phyloP scores from a whole-genome alignment of 2,113 vertebrate genomes.

The Cavia porcellus region DNA sequence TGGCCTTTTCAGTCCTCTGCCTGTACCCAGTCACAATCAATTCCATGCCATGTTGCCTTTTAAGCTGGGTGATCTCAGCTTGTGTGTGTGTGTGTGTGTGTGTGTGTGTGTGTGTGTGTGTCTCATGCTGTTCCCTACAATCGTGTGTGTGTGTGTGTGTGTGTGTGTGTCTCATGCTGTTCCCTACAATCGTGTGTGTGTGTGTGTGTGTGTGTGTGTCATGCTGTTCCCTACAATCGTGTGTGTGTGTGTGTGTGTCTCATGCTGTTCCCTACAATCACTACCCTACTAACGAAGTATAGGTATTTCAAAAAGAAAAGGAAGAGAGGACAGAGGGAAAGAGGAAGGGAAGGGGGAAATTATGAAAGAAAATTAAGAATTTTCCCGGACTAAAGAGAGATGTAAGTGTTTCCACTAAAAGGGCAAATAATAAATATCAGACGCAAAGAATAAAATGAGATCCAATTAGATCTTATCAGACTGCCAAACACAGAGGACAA shows the following conservation, averaged over 20 bases:
- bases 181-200: too few species aligned
- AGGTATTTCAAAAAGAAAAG: background rate
- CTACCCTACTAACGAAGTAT: background rate
- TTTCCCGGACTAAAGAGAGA: background rate
- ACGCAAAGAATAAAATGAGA: background rate
- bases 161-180: too few species aligned
- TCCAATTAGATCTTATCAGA: background rate
- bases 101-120: too few species aligned
- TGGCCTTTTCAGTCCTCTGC: background rate
- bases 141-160: too few species aligned
- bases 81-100: too few species aligned
- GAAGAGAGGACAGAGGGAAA: background rate
- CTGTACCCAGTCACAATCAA: background rate
- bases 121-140: too few species aligned
- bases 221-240: background rate
- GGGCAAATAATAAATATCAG: background rate
- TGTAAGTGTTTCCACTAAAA: background rate
- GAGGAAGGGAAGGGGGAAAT: background rate
- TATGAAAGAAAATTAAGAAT: slow-evolving; percentile 7
- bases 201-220: too few species aligned
- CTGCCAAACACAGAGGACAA: background rate
- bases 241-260: background rate
- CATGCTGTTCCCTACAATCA: background rate
- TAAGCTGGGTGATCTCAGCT: background rate
- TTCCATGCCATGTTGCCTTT: background rate